Evolutionary conservation across 2,888 invertebrate species (phyloP).

Genomic region (Abrostola triplasia): DNA sequence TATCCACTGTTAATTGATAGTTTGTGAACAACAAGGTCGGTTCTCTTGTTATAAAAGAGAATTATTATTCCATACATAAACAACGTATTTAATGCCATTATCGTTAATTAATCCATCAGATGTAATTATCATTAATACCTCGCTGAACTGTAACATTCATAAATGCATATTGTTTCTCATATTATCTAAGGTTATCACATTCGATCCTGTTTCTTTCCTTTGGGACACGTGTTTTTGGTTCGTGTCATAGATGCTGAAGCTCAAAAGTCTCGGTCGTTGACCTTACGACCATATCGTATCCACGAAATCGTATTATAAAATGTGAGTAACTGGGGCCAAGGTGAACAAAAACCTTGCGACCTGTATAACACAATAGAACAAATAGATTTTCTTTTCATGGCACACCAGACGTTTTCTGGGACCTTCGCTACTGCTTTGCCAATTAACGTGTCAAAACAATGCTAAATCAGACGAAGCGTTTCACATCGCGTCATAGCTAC

Average conservation of each 20-base stretch:
- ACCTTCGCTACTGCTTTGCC: slow-evolving; percentile 57
- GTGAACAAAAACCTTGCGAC: slow-evolving; percentile 48
- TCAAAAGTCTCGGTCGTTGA: slow-evolving; percentile 35
- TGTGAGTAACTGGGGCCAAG: slow-evolving; percentile 28
- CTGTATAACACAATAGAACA: slow-evolving; percentile 54
- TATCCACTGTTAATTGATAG: slow-evolving; percentile 14
- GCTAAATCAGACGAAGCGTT: slow-evolving; percentile 63
- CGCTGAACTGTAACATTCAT: slow-evolving; percentile 2
- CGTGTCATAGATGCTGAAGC: background rate
- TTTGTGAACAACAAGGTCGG: slow-evolving; percentile 15
- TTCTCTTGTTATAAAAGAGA: slow-evolving; percentile 8
- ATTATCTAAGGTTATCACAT: background rate
- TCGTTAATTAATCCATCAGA: slow-evolving; percentile 8
- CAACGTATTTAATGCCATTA: slow-evolving; percentile 24
- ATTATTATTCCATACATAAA: slow-evolving; percentile 15
- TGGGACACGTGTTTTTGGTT: background rate
- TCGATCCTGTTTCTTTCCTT: slow-evolving; percentile 1
- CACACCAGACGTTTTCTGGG: slow-evolving; percentile 40
- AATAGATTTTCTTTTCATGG: slow-evolving; percentile 50
- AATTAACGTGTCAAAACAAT: slow-evolving; percentile 67
- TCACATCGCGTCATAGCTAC: slow-evolving; percentile 55
- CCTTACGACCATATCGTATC: slow-evolving; percentile 23
- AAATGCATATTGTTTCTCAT: slow-evolving; percentile 1
- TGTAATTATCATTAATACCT: slow-evolving; percentile 14
- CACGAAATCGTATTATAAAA: slow-evolving; percentile 33